Conservation (phyloP, 2,888 invertebrate genomes). For the Leptopilina drosophilae region DNA sequence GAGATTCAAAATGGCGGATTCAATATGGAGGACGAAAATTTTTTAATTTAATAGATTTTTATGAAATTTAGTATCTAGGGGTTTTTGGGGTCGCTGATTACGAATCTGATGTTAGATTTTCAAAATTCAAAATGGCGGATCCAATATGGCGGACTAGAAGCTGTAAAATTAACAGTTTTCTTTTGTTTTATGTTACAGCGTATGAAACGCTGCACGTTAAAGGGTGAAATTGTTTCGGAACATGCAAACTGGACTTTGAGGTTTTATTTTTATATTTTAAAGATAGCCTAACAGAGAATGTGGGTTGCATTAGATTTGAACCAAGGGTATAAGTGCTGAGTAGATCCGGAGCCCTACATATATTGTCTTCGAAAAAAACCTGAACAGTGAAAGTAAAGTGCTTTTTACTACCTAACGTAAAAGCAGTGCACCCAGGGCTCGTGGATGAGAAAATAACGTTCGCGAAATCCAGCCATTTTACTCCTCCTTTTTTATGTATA, state of each 20-base stretch:
- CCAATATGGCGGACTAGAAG: too few species aligned
- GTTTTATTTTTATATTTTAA: not conserved
- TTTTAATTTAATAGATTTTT: too few species aligned
- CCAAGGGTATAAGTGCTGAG: slow-evolving; percentile 2
- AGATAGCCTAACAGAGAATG: slow-evolving; percentile 3
- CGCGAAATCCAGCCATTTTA: slow-evolving; percentile 18
- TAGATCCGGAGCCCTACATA: slow-evolving; percentile 6
- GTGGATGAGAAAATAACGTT: slow-evolving; percentile 31
- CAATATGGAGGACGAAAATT: too few species aligned
- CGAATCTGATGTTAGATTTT: too few species aligned
- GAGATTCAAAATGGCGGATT: too few species aligned
- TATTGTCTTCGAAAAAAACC: slow-evolving; percentile 21
- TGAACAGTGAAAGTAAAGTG: slow-evolving; percentile 34
- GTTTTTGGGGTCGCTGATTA: too few species aligned
- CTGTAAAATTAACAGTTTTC: too few species aligned
- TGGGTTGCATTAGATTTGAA: slow-evolving; percentile 26
- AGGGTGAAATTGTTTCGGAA: not conserved
- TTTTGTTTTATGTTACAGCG: too few species aligned
- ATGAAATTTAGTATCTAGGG: too few species aligned
- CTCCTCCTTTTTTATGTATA: not conserved
- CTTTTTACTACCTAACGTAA: slow-evolving; percentile 37
- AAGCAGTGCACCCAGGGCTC: slow-evolving; percentile 26
- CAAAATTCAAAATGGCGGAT: too few species aligned
- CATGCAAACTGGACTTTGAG: not conserved
- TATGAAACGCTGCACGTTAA: too few species aligned